These are phyloP conservation scores for Cyanoderma ruficeps DNA, from an alignment of 2,113 vertebrate species.

Conservation along the genomic window DNA sequence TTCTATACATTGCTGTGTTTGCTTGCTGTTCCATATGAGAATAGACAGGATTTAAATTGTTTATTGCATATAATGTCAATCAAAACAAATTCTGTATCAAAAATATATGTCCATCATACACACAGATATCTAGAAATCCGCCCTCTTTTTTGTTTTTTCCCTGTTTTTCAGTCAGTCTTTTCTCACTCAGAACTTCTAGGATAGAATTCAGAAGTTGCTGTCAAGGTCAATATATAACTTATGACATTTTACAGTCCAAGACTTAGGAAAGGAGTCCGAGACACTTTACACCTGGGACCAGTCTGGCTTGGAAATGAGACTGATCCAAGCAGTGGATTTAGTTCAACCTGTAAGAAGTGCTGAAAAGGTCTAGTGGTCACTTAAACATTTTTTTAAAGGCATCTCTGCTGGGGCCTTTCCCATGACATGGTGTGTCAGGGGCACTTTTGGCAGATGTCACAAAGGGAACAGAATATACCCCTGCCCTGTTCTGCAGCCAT, in stretches of 20 bases:
- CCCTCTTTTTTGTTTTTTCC: background rate
- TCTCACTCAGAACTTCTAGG: background rate
- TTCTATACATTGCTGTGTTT: no score
- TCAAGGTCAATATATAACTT: background rate
- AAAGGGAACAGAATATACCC: background rate
- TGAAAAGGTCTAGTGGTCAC: background rate
- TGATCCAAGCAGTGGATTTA: background rate
- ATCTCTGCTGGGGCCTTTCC: background rate
- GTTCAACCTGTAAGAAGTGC: background rate
- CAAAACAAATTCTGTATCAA: background rate
- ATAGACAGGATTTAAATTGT: background rate
- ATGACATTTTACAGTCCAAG: background rate
- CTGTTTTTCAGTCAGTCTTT: background rate
- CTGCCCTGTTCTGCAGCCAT: background rate
- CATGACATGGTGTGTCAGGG: fast-evolving
- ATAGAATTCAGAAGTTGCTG: background rate
- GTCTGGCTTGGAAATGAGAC: background rate
- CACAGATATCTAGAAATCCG: background rate
- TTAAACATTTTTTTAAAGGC: background rate
- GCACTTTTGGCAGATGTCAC: background rate
- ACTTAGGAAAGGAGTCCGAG: background rate
- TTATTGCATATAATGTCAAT: slow-evolving; percentile 54
- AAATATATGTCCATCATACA: background rate
- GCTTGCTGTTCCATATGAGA: background rate
- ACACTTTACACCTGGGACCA: background rate